phyloP scores from a whole-genome alignment of 1,140 invertebrate species.

The Brachionus rotundiformis region DNA sequence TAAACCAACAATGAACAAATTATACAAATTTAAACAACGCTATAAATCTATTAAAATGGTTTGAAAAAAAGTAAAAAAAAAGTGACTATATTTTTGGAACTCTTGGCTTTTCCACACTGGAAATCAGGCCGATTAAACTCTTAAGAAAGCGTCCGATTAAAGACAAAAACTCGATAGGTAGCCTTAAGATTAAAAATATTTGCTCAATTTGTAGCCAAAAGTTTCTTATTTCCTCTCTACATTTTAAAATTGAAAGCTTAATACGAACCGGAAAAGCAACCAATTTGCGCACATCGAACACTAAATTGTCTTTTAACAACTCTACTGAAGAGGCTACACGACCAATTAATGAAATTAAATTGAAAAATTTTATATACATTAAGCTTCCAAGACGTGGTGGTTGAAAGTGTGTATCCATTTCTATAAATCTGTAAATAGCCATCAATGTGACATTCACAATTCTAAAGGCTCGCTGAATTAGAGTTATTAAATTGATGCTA shows the following conservation, averaged over 20 bases:
- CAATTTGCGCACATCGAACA: not conserved
- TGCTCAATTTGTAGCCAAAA: conserved; percentile 25
- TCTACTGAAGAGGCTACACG: not conserved
- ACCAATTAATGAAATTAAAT: not conserved
- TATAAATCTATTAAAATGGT: not conserved
- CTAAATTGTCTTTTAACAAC: not conserved
- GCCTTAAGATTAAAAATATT: not conserved
- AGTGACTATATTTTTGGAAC: not conserved
- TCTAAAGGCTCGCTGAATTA: not conserved
- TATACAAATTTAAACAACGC: not conserved
- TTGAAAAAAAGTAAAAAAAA: not conserved
- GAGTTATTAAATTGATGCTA: not conserved
- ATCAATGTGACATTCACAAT: not conserved
- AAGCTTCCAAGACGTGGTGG: not conserved
- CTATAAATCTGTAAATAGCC: not conserved
- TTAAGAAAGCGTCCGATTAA: not conserved
- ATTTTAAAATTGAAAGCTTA: not conserved
- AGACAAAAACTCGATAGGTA: conserved; percentile 13
- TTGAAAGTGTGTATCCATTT: not conserved
- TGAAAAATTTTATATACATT: not conserved
- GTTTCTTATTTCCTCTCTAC: not conserved
- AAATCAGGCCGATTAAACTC: not conserved
- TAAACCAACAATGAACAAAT: not conserved
- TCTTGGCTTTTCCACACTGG: not conserved
- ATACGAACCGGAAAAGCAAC: not conserved